Percentiles rank a stretch among this genome's conserved stretches.
phyloP scores from a whole-genome alignment of 2,888 invertebrate genomes.

The Pseudococcus jackbeardsleyi region DNA sequence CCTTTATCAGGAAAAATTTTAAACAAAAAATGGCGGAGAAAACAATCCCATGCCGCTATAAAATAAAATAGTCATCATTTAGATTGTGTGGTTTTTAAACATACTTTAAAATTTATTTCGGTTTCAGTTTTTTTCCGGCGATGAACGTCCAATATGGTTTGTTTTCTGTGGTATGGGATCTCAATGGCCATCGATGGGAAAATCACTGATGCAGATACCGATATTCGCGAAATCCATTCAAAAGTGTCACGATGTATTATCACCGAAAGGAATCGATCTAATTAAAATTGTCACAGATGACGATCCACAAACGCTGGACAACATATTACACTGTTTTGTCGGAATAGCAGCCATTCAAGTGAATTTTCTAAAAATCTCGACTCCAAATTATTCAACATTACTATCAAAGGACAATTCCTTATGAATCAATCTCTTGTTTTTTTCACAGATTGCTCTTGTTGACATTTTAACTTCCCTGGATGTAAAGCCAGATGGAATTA shows the following conservation, averaged over 20 bases:
- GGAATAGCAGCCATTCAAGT: conserved; percentile 80
- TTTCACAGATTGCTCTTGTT: conserved; percentile 74
- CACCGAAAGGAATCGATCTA: conserved; percentile 76
- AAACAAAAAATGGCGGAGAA: too few species aligned
- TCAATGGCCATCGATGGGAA: conserved; percentile 80
- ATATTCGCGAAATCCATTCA: conserved; percentile 77
- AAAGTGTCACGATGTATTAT: conserved; percentile 74
- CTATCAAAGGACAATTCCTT: too few species aligned
- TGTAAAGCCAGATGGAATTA: conserved; percentile 80
- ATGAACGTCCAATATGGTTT: conserved; percentile 75
- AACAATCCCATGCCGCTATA: too few species aligned
- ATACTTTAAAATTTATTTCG: too few species aligned
- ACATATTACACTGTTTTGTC: conserved; percentile 80
- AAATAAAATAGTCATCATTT: too few species aligned
- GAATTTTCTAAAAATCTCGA: neutral
- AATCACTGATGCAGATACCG: conserved; percentile 77
- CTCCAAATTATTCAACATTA: too few species aligned
- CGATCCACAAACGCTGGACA: conserved; percentile 76
- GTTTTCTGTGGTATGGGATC: conserved; percentile 83
- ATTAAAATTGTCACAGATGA: conserved; percentile 75
- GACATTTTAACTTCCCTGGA: conserved; percentile 77
- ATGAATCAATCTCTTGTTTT: neutral
- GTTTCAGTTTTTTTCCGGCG: conserved; percentile 67
- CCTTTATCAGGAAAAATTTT: too few species aligned
- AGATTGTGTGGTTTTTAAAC: too few species aligned